Conservation (phyloP, 1,140 invertebrate species). For the Zaprionus capensis region DNA sequence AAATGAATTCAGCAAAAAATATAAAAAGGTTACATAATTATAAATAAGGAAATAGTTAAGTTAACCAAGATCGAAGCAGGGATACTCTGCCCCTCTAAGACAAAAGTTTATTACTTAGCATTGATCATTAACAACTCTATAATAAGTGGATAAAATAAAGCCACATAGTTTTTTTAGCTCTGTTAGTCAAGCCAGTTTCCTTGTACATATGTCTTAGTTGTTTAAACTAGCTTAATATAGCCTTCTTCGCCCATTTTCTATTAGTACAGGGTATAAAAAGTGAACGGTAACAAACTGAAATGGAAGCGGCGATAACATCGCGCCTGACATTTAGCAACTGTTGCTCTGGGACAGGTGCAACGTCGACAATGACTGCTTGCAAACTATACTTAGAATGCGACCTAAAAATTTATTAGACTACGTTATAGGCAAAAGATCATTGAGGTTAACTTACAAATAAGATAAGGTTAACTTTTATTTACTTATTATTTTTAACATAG, state of each 20-base stretch:
- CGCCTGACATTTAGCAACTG: slow-evolving; percentile 68
- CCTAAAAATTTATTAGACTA: slow-evolving; percentile 42
- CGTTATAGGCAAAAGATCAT: slow-evolving; percentile 71
- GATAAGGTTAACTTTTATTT: not conserved
- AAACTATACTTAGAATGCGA: slow-evolving; percentile 69
- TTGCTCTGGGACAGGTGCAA: slow-evolving; percentile 58
- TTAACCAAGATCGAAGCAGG: not conserved
- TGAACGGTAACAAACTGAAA: slow-evolving; percentile 71
- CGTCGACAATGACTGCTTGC: slow-evolving; percentile 28
- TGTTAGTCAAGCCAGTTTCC: too few relatives aligned
- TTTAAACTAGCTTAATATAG: not conserved
- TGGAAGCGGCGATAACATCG: slow-evolving; percentile 73
- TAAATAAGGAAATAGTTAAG: not conserved
- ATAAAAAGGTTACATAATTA: slow-evolving; percentile 62
- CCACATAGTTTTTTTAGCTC: too few relatives aligned
- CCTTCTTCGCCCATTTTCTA: not conserved
- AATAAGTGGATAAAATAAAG: too few relatives aligned
- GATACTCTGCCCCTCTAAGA: not conserved
- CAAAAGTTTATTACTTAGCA: not conserved
- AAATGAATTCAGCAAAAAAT: not conserved
- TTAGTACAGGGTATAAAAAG: slow-evolving; percentile 25
- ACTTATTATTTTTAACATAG: not conserved
- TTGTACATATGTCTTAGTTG: too few relatives aligned
- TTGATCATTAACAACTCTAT: not conserved
- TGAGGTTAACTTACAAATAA: slow-evolving; percentile 56